These are phyloP conservation scores for Nephrocerus scutellatus DNA, from an alignment of 2,888 invertebrate species.

Conservation along the genomic window DNA sequence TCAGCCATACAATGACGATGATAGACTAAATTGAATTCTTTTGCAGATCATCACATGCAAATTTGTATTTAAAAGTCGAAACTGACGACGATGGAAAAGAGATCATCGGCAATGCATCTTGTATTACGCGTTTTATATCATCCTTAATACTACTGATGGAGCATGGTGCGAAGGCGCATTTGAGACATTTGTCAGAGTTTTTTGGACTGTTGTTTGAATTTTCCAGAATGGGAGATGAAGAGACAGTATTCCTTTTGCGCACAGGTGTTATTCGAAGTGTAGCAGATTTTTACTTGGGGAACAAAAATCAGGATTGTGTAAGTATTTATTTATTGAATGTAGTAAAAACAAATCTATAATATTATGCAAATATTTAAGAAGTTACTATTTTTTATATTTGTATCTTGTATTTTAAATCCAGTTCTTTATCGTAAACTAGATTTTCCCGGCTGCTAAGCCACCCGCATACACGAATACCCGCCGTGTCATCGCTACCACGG, in stretches of 20 bases:
- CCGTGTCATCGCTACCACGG: too few relatives aligned
- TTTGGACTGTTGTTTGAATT: slow-evolving; percentile 89
- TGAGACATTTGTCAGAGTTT: slow-evolving; percentile 86
- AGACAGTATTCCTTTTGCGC: slow-evolving; percentile 78
- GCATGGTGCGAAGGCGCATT: slow-evolving; percentile 76
- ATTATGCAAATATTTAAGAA: too few relatives aligned
- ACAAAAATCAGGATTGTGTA: slow-evolving; percentile 65
- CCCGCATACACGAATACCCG: too few relatives aligned
- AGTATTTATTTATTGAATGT: slow-evolving; percentile 37
- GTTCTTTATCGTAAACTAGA: too few relatives aligned
- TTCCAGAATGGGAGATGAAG: slow-evolving; percentile 91
- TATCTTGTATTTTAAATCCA: too few relatives aligned
- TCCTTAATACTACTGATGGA: slow-evolving; percentile 81
- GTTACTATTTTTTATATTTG: too few relatives aligned
- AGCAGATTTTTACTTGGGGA: slow-evolving; percentile 87
- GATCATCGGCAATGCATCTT: slow-evolving; percentile 66
- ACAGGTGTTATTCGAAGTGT: slow-evolving; percentile 84
- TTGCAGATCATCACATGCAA: slow-evolving; percentile 52
- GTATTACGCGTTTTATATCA: slow-evolving; percentile 87
- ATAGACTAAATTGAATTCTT: background rate
- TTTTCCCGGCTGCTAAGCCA: too few relatives aligned
- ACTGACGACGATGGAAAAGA: slow-evolving; percentile 49
- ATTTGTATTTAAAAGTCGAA: slow-evolving; percentile 54
- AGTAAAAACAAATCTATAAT: too few relatives aligned
- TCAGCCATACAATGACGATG: background rate